Conservation (phyloP, 2,888 invertebrate genomes). For the Diarsia brunnea region DNA sequence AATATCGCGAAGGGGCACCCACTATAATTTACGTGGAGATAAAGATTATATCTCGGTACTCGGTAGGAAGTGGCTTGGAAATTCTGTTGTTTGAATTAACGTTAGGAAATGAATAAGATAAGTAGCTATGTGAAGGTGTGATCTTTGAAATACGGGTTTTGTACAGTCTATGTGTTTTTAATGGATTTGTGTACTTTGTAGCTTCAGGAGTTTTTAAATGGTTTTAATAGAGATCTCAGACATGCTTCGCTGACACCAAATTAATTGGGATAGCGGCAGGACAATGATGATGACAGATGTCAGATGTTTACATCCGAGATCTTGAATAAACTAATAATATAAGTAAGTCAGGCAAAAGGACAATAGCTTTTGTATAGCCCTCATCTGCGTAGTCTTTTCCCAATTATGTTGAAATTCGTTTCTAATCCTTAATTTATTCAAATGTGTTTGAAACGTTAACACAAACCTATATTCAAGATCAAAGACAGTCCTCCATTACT, state of each 20-base stretch:
- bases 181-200: background rate
- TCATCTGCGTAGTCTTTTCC: background rate
- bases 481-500: constrained; percentile 9
- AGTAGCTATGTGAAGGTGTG: background rate
- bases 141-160: constrained; percentile 3
- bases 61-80: constrained; percentile 50
- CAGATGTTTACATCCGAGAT: background rate
- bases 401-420: background rate
- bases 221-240: background rate
- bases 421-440: background rate
- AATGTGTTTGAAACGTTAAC: no score
- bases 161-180: background rate
- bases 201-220: background rate
- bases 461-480: constrained; percentile 7
- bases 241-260: no score
- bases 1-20: constrained; percentile 75
- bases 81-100: constrained; percentile 29
- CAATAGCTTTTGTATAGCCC: background rate
- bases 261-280: no score
- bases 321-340: background rate
- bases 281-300: no score
- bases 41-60: constrained; percentile 37
- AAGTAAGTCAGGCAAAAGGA: background rate
- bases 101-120: constrained; percentile 28
- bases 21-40: constrained; percentile 66